Evolutionary conservation across 2,888 invertebrate genomes (phyloP).

Genomic region (Agrotis clavis): DNA sequence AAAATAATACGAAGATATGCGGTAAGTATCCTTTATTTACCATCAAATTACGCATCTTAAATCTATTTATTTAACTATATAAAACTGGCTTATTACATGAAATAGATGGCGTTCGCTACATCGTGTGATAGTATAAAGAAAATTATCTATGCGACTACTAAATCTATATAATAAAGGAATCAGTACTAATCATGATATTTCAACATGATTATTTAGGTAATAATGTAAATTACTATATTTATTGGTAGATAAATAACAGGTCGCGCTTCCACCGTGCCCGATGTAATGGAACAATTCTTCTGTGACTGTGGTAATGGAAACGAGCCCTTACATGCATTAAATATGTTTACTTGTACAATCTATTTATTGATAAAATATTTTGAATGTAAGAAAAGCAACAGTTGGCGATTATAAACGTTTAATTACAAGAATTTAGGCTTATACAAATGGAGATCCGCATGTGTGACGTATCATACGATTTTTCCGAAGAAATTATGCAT

Average conservation of each 20-base stretch:
- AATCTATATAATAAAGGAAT: conserved; percentile 72
- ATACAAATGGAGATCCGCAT: conserved; percentile 34
- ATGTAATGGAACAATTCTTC: conserved; percentile 38
- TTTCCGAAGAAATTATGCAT: conserved; percentile 59
- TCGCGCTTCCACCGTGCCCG: conserved; percentile 64
- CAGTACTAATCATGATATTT: conserved; percentile 72
- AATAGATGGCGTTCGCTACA: conserved; percentile 77
- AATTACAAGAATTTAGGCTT: conserved; percentile 33
- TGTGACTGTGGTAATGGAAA: conserved; percentile 49
- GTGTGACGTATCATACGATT: conserved; percentile 47
- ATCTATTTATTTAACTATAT: conserved; percentile 81
- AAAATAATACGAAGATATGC: conserved; percentile 70
- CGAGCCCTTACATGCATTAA: conserved; percentile 38
- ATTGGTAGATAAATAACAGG: conserved; percentile 52
- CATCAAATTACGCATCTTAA: conserved; percentile 86
- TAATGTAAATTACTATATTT: conserved; percentile 54
- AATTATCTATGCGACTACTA: conserved; percentile 64
- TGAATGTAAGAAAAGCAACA: conserved; percentile 57
- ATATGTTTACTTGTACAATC: conserved; percentile 34
- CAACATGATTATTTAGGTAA: conserved; percentile 63
- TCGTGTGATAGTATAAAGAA: conserved; percentile 65
- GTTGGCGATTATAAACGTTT: conserved; percentile 21
- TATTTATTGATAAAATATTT: conserved; percentile 26
- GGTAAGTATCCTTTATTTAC: conserved; percentile 88
- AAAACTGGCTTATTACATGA: conserved; percentile 84